These are phyloP conservation scores for Leuciscus idus DNA, from an alignment of 2,113 vertebrate species.

Conservation along the genomic window DNA sequence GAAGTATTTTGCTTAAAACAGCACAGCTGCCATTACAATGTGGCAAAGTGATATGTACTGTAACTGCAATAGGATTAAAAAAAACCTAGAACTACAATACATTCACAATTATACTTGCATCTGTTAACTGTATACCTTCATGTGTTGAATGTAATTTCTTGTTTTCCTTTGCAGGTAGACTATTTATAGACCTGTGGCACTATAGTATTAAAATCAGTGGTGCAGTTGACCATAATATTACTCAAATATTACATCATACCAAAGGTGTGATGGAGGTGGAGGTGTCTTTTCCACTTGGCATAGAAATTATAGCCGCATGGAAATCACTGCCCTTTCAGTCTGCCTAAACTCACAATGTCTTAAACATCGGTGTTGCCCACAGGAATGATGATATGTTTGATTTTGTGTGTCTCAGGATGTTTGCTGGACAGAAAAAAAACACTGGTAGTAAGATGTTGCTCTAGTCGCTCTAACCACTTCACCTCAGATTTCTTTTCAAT, in stretches of 20 bases:
- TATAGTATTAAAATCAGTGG: background rate
- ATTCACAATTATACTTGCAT: too few species aligned
- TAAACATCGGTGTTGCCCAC: slow-evolving; percentile 15
- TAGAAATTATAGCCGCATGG: background rate
- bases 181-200: background rate
- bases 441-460: background rate
- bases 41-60: background rate
- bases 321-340: slow-evolving; percentile 12
- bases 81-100: background rate
- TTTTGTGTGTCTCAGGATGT: background rate
- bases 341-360: slow-evolving; percentile 7
- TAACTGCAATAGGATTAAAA: background rate
- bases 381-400: slow-evolving; percentile 13
- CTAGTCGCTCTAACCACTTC: background rate
- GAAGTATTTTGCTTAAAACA: background rate
- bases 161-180: background rate
- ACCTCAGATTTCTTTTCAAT: background rate
- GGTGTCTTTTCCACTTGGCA: background rate
- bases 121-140: background rate
- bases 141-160: background rate
- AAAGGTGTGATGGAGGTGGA: background rate
- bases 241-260: slow-evolving; percentile 15
- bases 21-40: background rate
- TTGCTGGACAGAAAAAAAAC: background rate
- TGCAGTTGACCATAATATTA: background rate